A percentile compares a stretch with the other conserved stretches of the same genome.
These are phyloP conservation scores for Sthenelais limicola DNA, from an alignment of 2,888 invertebrate species.

Conservation along the genomic window DNA sequence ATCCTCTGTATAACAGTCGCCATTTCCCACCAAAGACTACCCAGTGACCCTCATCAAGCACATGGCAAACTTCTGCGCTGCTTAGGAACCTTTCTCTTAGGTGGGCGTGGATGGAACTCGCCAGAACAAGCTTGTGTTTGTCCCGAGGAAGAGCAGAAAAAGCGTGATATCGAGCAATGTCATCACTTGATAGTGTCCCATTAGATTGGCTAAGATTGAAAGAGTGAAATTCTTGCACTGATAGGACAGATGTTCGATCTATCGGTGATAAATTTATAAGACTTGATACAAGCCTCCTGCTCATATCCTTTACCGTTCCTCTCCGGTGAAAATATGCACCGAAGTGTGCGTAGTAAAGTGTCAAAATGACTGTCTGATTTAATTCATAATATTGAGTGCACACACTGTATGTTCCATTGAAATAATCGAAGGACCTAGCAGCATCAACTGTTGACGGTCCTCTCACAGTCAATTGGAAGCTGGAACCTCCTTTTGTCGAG, in stretches of 20 bases:
- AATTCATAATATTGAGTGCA: not conserved
- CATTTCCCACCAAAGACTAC: not conserved
- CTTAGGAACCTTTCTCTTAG: not conserved
- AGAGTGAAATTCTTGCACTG: too few species aligned
- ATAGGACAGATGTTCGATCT: too few species aligned
- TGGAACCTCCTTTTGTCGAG: not conserved
- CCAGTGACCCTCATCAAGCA: not conserved
- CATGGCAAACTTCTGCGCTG: not conserved
- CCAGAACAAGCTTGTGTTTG: too few species aligned
- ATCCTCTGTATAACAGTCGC: not conserved
- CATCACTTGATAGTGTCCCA: too few species aligned
- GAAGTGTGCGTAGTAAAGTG: not conserved
- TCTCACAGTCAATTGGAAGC: not conserved
- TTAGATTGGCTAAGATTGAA: too few species aligned
- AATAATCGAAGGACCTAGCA: not conserved
- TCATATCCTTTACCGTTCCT: too few species aligned
- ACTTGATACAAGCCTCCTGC: too few species aligned
- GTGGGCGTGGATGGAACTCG: not conserved
- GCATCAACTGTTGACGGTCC: not conserved
- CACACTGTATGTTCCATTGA: not conserved
- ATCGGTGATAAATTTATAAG: too few species aligned
- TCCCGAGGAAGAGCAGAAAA: too few species aligned
- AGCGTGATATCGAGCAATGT: too few species aligned
- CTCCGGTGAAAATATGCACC: not conserved
- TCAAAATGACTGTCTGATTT: not conserved